Evolutionary conservation across 2,797 vertebrate genomes (phyloP), one percentile per base, ranked within the genome.

Genomic region (Gila robusta): DNA sequence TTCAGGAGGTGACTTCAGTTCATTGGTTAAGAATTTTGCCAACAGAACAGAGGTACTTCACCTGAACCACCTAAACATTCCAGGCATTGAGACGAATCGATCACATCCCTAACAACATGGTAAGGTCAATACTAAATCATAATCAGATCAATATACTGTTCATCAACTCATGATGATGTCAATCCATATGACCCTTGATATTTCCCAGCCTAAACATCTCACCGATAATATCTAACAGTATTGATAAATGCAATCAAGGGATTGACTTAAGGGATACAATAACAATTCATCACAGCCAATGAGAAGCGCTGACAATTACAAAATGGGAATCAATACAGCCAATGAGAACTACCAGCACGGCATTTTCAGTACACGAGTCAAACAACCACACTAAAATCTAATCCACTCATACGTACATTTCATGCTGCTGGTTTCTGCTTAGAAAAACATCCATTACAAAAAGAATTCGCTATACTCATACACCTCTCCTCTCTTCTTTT

Each of bases 291-390:
- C 91, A 89, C 79, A 83, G 80, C 76, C 85, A 88, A 81, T 88
- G 88, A 91, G 87, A 88, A 86, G 78, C 81, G 91, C 81, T 89
- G 91, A 94, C 92, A 91, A 76, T 91, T 92, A 94, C 91, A 91
- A 91, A 96, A 94, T 91, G 91, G 91, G 88, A 95, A 96, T 95
- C 95, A 93, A 95, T 96, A 92, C 64, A 77, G 87, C 91, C 90
- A 90, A 92, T 85, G 87, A 90, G 82, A 92, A 93, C 88, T 91
- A 91, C 91, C 90, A 91, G 90, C 76, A 88, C 39, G 91, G 90
- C 89, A 88, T 79, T 90, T 90, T 89, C 86, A 83, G 87, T 16
- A 78, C 64, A 89, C 83, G 92, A 92, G 93, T 91, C 90, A 90
- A 92, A 95, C 92, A 89, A 86, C 86, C 90, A 89, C 93, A 89